A percentile compares a stretch with the other conserved stretches of the same genome.
Conservation (phyloP, 1,140 invertebrate species). For the Acromyrmex charruanus region DNA sequence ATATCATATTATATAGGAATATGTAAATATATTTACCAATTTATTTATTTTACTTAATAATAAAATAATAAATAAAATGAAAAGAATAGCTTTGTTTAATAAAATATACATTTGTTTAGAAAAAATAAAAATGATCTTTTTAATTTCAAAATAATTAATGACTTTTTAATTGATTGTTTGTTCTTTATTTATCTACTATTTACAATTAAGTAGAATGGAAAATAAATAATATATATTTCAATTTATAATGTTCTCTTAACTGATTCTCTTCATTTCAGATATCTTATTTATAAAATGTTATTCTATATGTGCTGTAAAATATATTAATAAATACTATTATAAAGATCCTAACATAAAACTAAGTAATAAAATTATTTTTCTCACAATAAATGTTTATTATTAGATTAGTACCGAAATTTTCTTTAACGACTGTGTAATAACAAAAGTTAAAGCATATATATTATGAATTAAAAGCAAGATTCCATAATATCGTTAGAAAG, state of each 20-base stretch:
- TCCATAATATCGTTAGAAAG: slow-evolving; percentile 17
- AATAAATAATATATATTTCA: background rate
- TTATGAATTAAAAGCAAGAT: background rate
- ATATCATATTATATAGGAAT: background rate
- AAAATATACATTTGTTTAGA: background rate
- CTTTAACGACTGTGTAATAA: background rate
- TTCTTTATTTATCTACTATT: background rate
- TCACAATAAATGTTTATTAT: background rate
- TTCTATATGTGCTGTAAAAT: background rate
- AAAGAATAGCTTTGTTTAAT: background rate
- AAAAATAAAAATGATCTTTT: background rate
- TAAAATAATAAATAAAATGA: background rate
- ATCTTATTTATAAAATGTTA: background rate
- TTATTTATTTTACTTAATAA: too few species aligned
- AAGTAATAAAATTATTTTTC: background rate
- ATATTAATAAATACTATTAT: slow-evolving; percentile 3
- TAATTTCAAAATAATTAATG: background rate
- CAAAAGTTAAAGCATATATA: background rate
- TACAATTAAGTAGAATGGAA: background rate
- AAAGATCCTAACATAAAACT: background rate
- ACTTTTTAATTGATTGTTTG: background rate
- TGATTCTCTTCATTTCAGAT: background rate
- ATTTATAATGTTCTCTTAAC: background rate
- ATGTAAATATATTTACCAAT: too few species aligned
- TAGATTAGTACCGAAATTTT: background rate